Evolutionary conservation across 2,888 invertebrate species (phyloP).

Genomic region (Eilema caniola): DNA sequence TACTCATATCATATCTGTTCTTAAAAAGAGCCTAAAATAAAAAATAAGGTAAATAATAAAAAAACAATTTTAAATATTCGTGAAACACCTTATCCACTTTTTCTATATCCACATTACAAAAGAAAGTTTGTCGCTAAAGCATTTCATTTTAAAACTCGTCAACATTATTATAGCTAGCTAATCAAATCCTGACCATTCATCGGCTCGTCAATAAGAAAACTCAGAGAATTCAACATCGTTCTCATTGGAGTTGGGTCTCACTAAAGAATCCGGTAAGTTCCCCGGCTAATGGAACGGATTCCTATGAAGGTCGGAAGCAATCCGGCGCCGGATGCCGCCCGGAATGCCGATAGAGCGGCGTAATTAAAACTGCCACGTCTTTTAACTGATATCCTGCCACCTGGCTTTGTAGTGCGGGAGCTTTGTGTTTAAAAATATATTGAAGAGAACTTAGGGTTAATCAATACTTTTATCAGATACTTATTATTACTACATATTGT

Average conservation of each 20-base stretch:
- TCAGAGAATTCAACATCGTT: slow-evolving; percentile 48
- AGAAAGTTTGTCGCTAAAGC: not conserved
- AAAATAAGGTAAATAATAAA: too few species aligned
- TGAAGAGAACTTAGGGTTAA: slow-evolving; percentile 10
- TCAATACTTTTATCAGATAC: not conserved
- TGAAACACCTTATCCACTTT: too few species aligned
- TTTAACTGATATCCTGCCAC: slow-evolving; percentile 71
- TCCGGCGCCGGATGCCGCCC: slow-evolving; percentile 58
- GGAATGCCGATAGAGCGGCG: slow-evolving; percentile 76
- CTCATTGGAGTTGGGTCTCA: slow-evolving; percentile 50
- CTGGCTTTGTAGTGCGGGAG: slow-evolving; percentile 61
- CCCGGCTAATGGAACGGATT: slow-evolving; percentile 76
- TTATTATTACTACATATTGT: too few species aligned
- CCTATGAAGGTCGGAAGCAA: slow-evolving; percentile 66
- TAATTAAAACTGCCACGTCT: slow-evolving; percentile 80
- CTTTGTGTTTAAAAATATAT: not conserved
- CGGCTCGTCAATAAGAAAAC: slow-evolving; percentile 54
- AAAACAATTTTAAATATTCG: too few species aligned
- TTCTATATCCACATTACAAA: too few species aligned
- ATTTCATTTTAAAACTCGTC: not conserved
- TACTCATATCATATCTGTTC: too few species aligned
- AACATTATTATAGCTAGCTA: slow-evolving; percentile 32
- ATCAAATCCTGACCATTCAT: slow-evolving; percentile 49
- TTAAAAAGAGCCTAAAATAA: too few species aligned
- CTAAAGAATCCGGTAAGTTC: slow-evolving; percentile 71